Conservation (phyloP, 2,888 invertebrate genomes). For the Ophion costatus region DNA sequence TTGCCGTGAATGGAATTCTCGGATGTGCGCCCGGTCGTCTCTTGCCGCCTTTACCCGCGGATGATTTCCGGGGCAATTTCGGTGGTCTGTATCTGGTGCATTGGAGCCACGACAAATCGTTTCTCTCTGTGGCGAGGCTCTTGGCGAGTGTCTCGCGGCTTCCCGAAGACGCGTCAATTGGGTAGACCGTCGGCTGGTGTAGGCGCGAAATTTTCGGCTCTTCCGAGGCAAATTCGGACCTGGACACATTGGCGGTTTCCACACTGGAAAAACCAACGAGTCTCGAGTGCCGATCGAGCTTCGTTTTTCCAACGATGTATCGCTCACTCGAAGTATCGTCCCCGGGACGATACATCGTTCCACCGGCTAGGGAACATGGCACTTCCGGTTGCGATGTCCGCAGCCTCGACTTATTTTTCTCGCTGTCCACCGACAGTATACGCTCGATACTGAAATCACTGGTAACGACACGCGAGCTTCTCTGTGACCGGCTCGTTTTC, state of each 20-base stretch:
- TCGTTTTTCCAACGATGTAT: background rate
- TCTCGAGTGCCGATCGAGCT: conserved; percentile 1
- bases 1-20: conserved; percentile 89
- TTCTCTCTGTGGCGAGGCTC: conserved; percentile 36
- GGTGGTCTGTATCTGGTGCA: conserved; percentile 91
- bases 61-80: conserved; percentile 87
- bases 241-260: background rate
- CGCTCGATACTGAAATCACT: conserved; percentile 80
- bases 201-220: conserved; percentile 3
- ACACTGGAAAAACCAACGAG: conserved; percentile 2
- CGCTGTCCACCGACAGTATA: conserved; percentile 72
- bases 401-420: conserved; percentile 20
- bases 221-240: background rate
- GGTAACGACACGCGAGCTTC: conserved; percentile 58
- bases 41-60: conserved; percentile 70
- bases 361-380: background rate
- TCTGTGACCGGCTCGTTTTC: conserved; percentile 75
- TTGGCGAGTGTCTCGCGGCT: background rate
- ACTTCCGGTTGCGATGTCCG: background rate
- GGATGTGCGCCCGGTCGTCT: conserved; percentile 79
- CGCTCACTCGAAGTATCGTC: background rate
- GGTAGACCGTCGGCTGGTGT: background rate
- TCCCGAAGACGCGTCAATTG: background rate
- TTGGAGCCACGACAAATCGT: conserved; percentile 86
- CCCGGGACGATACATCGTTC: background rate